Evolutionary conservation across 2,113 vertebrate genomes (phyloP).

Genomic region (Pseudopipra pipra): DNA sequence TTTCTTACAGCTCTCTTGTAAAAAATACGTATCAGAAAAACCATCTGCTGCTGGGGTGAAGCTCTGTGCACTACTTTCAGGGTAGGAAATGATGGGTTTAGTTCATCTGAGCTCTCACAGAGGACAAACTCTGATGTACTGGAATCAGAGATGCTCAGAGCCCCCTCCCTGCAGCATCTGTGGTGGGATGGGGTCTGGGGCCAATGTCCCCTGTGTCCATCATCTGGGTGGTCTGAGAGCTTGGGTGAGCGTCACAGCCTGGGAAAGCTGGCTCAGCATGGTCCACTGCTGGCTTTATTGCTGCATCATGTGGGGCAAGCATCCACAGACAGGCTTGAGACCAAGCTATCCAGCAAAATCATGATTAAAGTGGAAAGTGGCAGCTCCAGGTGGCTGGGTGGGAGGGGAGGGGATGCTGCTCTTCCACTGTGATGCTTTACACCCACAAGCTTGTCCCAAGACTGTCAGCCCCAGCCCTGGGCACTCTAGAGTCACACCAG

Average conservation of each 20-base stretch:
- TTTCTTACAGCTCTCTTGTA: not conserved
- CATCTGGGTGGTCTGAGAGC: not conserved
- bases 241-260: not conserved
- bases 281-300: not conserved
- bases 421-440: fast-evolving
- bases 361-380: fast-evolving
- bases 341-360: not conserved
- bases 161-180: not conserved
- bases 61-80: not conserved
- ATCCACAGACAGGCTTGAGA: not conserved
- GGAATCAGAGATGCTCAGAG: not conserved
- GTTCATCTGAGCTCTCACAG: not conserved
- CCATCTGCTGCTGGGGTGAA: not conserved
- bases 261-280: not conserved
- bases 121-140: not conserved
- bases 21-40: not conserved
- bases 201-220: fast-evolving
- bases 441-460: not conserved
- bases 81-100: not conserved
- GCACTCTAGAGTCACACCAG: not conserved
- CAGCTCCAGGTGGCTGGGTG: not conserved
- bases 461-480: not conserved
- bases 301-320: not conserved
- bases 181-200: not conserved
- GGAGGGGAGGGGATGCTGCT: not conserved